Evolutionary conservation across 2,797 vertebrate species (phyloP).

Genomic region (Triplophysa bombifrons): DNA sequence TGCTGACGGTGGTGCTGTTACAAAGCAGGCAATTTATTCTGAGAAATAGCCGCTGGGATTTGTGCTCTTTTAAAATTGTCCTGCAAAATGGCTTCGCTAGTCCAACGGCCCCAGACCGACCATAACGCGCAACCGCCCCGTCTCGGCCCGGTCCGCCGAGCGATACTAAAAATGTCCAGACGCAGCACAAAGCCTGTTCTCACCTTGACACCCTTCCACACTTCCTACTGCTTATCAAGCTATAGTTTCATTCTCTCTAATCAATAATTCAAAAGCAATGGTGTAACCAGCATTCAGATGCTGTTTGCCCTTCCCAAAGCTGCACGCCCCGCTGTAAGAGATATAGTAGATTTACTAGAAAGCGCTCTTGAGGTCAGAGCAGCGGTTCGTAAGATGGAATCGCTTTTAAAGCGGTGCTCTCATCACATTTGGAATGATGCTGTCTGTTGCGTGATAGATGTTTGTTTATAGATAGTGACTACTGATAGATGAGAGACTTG

Average conservation of each 20-base stretch:
- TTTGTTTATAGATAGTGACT: constrained; percentile 65
- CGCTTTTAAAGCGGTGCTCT: constrained; percentile 30
- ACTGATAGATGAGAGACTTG: constrained; percentile 69
- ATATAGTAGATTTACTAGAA: constrained; percentile 8
- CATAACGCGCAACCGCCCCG: constrained; percentile 9
- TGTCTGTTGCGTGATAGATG: constrained; percentile 46
- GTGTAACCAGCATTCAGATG: constrained; percentile 32
- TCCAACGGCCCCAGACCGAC: constrained; percentile 35
- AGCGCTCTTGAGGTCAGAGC: constrained; percentile 31
- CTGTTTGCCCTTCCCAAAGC: constrained; percentile 31
- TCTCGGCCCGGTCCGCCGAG: constrained; percentile 21
- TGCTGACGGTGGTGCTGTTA: constrained; percentile 53
- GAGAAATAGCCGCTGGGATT: constrained; percentile 55
- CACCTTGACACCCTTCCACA: constrained; percentile 52
- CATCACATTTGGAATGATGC: constrained; percentile 36
- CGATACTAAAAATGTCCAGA: constrained; percentile 44
- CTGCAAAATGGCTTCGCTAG: constrained; percentile 48
- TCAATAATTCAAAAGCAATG: constrained; percentile 51
- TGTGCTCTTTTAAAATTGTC: constrained; percentile 53
- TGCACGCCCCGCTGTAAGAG: constrained; percentile 11
- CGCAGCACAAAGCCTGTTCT: constrained; percentile 47
- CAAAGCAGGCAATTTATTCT: constrained; percentile 58
- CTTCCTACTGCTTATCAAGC: constrained; percentile 47
- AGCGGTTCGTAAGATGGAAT: constrained; percentile 15
- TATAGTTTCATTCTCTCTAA: constrained; percentile 43